These are phyloP conservation scores for Xenentodon cancila DNA, from an alignment of 2,797 vertebrate species.

Conservation along the genomic window DNA sequence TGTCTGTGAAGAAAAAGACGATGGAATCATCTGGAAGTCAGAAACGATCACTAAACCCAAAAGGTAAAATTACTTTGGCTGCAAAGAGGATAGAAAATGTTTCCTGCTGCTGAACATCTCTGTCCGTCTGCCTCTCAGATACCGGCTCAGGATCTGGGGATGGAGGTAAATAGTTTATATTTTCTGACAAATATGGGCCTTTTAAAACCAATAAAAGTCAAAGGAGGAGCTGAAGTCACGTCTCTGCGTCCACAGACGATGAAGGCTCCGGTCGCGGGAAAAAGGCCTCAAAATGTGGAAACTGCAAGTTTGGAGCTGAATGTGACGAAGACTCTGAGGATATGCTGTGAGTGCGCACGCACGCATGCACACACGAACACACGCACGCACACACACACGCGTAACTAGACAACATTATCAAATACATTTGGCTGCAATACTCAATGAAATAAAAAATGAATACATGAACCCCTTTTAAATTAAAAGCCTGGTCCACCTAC, in stretches of 20 bases:
- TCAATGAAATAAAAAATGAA: no score
- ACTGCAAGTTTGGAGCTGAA: slow-evolving; percentile 97
- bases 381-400: no score
- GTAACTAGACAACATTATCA: no score
- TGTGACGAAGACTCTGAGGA: slow-evolving; percentile 98
- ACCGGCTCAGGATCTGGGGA: slow-evolving; percentile 93
- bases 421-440: no score
- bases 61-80: no score
- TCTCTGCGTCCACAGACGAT: slow-evolving; percentile 82
- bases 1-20: no score
- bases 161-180: slow-evolving; percentile 80
- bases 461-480: no score
- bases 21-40: no score
- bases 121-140: slow-evolving; percentile 75
- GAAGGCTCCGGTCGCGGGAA: slow-evolving; percentile 92
- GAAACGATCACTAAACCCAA: no score
- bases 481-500: no score
- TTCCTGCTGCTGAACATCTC: not conserved
- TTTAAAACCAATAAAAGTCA: not conserved
- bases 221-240: not conserved
- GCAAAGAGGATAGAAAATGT: no score
- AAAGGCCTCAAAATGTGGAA: slow-evolving; percentile 93
- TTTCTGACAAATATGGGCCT: not conserved
- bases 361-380: not conserved
- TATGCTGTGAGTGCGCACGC: slow-evolving; percentile 84